Conservation (phyloP, 2,888 invertebrate genomes). For the Fragum fragum region DNA sequence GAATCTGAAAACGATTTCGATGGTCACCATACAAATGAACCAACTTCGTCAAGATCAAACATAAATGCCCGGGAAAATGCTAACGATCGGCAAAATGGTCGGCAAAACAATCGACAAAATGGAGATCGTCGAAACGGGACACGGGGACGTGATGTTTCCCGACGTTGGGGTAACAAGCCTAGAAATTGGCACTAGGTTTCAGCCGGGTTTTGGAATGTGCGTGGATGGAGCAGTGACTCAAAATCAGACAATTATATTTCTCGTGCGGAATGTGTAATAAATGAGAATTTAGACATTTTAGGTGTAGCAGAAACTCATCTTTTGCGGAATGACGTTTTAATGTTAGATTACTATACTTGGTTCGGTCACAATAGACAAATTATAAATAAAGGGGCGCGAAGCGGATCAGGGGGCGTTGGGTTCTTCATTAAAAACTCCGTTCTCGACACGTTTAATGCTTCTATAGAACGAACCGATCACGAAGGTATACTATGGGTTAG, state of each 20-base stretch:
- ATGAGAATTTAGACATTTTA: too few relatives aligned
- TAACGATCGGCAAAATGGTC: slow-evolving; percentile 8
- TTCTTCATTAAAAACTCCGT: slow-evolving; percentile 34
- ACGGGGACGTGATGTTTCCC: not conserved
- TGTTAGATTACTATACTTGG: slow-evolving; percentile 9
- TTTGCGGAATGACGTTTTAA: slow-evolving; percentile 10
- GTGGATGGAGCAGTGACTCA: not conserved
- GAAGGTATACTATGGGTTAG: too few relatives aligned
- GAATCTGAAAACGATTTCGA: not conserved
- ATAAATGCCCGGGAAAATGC: not conserved
- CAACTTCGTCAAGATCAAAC: not conserved
- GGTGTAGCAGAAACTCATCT: slow-evolving; percentile 14
- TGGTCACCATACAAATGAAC: not conserved
- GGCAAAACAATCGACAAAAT: not conserved
- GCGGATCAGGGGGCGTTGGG: slow-evolving; percentile 38
- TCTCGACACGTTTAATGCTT: not conserved
- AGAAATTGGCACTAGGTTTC: not conserved
- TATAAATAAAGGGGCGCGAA: slow-evolving; percentile 26
- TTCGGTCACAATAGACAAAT: slow-evolving; percentile 37
- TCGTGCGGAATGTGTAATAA: not conserved
- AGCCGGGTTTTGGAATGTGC: slow-evolving; percentile 28
- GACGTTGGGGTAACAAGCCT: not conserved
- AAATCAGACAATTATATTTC: slow-evolving; percentile 17
- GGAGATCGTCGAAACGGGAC: not conserved
- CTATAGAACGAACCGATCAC: not conserved